Evolutionary conservation across 1,140 invertebrate genomes (phyloP).

Genomic region (Hypsibius dujardini): DNA sequence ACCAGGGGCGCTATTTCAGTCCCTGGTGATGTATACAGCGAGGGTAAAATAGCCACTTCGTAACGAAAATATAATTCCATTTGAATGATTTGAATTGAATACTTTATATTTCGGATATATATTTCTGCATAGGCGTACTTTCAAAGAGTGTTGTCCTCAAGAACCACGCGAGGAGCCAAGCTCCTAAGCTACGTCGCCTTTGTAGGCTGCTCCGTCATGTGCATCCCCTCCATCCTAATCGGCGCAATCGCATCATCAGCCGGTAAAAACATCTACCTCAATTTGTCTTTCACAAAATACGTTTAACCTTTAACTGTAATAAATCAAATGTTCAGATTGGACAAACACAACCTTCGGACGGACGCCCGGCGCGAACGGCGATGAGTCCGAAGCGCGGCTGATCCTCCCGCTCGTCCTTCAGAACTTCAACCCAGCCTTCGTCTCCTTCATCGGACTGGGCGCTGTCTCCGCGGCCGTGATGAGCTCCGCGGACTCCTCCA

Average conservation of each 20-base stretch:
- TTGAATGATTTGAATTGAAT: too few species aligned
- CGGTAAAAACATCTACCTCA: constrained; percentile 38
- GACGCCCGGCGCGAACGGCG: constrained; percentile 41
- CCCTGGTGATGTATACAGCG: too few species aligned
- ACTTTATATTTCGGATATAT: too few species aligned
- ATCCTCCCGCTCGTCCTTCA: constrained; percentile 90
- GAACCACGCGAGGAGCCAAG: constrained; percentile 75
- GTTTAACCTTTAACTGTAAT: too few species aligned
- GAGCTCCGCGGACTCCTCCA: constrained; percentile 93
- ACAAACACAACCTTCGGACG: constrained; percentile 61
- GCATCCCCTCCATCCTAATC: constrained; percentile 83
- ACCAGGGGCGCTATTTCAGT: too few species aligned
- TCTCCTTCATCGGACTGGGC: constrained; percentile 87
- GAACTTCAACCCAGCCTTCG: constrained; percentile 71
- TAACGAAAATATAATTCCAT: too few species aligned
- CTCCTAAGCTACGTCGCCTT: constrained; percentile 89
- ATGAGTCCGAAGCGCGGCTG: constrained; percentile 64
- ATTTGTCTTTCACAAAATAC: too few species aligned
- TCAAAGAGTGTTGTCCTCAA: constrained; percentile 85
- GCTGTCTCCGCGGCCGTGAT: constrained; percentile 96
- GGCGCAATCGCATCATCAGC: constrained; percentile 87
- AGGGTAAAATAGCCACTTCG: too few species aligned
- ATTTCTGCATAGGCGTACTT: constrained; percentile 72
- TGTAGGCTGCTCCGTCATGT: constrained; percentile 82
- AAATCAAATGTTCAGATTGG: too few species aligned